A percentile compares a stretch with the other conserved stretches of the same genome.
Conservation (phyloP, 2,797 vertebrate species). For the Avahi laniger region DNA sequence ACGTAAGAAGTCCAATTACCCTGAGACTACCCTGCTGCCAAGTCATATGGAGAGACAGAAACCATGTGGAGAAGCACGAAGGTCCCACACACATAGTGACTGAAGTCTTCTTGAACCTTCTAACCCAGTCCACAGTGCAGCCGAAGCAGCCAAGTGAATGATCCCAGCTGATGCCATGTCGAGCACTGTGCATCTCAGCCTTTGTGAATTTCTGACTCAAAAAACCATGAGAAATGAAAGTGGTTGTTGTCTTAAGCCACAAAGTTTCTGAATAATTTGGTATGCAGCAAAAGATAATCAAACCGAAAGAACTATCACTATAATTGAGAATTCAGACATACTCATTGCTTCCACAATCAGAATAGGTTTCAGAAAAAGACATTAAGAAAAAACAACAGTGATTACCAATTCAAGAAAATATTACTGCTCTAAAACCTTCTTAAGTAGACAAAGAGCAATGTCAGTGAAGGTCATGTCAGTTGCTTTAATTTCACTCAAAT, state of each 20-base stretch:
- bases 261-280: not conserved
- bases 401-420: not conserved
- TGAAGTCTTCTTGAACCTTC: not conserved
- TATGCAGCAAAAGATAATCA: not conserved
- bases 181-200: not conserved
- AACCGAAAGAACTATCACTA: not conserved
- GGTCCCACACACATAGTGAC: not conserved
- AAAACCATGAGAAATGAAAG: not conserved
- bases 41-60: not conserved
- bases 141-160: not conserved
- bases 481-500: not conserved
- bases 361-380: not conserved
- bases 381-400: not conserved
- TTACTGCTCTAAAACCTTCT: not conserved
- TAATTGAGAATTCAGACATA: not conserved
- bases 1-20: not conserved
- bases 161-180: not conserved
- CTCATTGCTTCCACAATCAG: not conserved
- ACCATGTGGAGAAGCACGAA: not conserved
- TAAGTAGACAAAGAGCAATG: not conserved
- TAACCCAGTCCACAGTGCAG: not conserved
- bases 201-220: not conserved
- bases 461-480: not conserved
- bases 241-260: not conserved
- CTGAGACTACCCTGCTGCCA: not conserved